phyloP scores from a whole-genome alignment of 2,113 vertebrate species.

The Dicerorhinus sumatrensis region DNA sequence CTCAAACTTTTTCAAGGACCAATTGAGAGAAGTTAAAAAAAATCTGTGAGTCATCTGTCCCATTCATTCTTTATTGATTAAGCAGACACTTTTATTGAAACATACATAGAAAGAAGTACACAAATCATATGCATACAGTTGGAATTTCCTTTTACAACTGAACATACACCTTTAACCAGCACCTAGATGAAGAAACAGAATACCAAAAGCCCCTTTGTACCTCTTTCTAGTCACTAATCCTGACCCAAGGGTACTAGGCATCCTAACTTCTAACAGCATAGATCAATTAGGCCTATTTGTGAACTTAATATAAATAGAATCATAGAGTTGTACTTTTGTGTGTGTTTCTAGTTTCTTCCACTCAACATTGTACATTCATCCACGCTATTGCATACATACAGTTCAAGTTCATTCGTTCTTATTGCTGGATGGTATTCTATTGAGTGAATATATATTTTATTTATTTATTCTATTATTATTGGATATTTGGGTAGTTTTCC shows the following conservation, averaged over 20 bases:
- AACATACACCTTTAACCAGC: not conserved
- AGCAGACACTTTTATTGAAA: not conserved
- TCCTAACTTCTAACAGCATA: not conserved
- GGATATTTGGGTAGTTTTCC: not conserved
- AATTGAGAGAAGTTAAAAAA: not conserved
- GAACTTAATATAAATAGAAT: not conserved
- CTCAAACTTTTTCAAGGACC: not conserved
- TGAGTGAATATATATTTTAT: not conserved
- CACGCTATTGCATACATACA: not conserved
- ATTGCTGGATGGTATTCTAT: not conserved
- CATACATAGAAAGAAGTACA: not conserved
- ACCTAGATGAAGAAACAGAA: not conserved
- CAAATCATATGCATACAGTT: not conserved
- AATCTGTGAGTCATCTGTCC: not conserved
- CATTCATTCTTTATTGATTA: not conserved
- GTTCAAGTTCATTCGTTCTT: not conserved
- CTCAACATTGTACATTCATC: not conserved
- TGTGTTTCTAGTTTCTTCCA: not conserved
- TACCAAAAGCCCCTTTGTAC: not conserved
- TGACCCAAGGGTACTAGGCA: not conserved
- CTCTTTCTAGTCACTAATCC: not conserved
- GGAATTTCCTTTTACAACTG: no score
- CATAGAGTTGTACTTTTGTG: not conserved
- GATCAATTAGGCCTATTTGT: not conserved
- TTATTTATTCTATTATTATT: not conserved